These are phyloP conservation scores for Apodemia mormo DNA, from an alignment of 2,888 invertebrate species.

Conservation along the genomic window DNA sequence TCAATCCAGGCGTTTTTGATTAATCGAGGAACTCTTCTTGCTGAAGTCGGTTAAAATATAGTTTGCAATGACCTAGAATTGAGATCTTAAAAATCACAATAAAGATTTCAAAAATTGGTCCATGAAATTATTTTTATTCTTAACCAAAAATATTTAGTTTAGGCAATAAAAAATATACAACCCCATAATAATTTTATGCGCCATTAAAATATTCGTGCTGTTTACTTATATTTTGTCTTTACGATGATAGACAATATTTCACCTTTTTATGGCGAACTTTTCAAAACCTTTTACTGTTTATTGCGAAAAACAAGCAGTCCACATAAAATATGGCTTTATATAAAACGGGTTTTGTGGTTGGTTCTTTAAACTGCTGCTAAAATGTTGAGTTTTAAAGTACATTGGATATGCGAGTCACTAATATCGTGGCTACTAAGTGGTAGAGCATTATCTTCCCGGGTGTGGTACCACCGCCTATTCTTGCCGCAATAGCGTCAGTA, in stretches of 20 bases:
- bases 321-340: not conserved
- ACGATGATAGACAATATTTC: constrained; percentile 17
- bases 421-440: too few species aligned
- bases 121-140: not conserved
- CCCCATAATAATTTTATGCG: constrained; percentile 1
- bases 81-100: not conserved
- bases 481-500: too few species aligned
- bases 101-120: not conserved
- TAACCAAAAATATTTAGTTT: constrained; percentile 1
- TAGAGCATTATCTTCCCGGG: too few species aligned
- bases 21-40: too few species aligned
- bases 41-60: too few species aligned
- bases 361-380: not conserved
- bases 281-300: constrained; percentile 23
- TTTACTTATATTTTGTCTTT: constrained; percentile 13
- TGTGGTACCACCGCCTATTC: too few species aligned
- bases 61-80: too few species aligned
- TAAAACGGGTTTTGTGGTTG: not conserved
- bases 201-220: constrained; percentile 12
- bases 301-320: constrained; percentile 20
- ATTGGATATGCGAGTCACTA: too few species aligned
- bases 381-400: too few species aligned
- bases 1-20: too few species aligned
- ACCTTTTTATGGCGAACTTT: constrained; percentile 16
- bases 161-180: constrained; percentile 2